Conservation (phyloP, 2,888 invertebrate genomes). For the Phragmatobia fuliginosa region DNA sequence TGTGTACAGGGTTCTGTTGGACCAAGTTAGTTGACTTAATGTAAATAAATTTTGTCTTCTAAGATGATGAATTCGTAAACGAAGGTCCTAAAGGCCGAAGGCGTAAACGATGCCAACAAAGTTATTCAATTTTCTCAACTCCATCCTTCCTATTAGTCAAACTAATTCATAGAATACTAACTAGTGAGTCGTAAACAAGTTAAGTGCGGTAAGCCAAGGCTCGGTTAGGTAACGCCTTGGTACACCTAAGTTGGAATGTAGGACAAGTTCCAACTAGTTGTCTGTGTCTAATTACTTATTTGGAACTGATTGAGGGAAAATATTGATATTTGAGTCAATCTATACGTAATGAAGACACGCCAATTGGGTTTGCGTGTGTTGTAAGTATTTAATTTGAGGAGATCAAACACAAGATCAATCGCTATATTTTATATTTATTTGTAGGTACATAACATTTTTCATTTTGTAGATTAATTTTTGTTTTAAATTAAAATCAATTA, state of each 20-base stretch:
- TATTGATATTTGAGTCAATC: constrained; percentile 26
- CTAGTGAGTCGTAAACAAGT: constrained; percentile 28
- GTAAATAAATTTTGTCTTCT: neutral
- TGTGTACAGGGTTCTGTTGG: neutral
- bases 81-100: neutral
- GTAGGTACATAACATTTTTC: neutral
- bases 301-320: constrained; percentile 42
- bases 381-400: neutral
- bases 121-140: constrained; percentile 15
- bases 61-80: neutral
- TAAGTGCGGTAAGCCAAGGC: constrained; percentile 33
- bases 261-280: constrained; percentile 43
- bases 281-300: constrained; percentile 54
- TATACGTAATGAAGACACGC: constrained; percentile 22
- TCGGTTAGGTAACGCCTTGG: constrained; percentile 19
- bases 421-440: neutral
- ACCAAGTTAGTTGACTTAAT: neutral
- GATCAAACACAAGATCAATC: neutral
- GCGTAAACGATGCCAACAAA: constrained; percentile 14
- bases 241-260: constrained; percentile 45
- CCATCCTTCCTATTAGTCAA: constrained; percentile 3
- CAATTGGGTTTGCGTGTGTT: neutral
- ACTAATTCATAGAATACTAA: constrained; percentile 27
- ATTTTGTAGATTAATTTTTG: too few species aligned
- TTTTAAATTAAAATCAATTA: too few species aligned